These are phyloP conservation scores for Odontamblyopus rebecca DNA, from an alignment of 2,797 vertebrate genomes.

Conservation along the genomic window DNA sequence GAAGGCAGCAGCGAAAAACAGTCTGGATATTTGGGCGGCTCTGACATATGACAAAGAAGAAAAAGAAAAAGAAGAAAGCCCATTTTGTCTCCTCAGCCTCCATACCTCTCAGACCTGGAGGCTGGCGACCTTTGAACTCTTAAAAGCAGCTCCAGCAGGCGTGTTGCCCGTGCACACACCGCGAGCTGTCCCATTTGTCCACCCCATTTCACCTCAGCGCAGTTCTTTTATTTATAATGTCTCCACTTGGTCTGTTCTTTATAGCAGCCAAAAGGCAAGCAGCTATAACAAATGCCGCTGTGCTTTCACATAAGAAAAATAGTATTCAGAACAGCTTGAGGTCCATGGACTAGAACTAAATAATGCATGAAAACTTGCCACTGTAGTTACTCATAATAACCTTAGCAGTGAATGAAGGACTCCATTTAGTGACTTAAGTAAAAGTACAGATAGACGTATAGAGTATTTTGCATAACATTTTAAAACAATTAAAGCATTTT, in stretches of 20 bases:
- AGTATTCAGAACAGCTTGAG: background rate
- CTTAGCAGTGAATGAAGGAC: too few relatives aligned
- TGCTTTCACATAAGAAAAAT: background rate
- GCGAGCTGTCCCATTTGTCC: constrained; percentile 14
- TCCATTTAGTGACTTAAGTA: too few relatives aligned
- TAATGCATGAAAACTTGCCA: too few relatives aligned
- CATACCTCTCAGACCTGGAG: constrained; percentile 1
- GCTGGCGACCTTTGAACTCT: background rate
- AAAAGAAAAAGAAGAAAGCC: background rate
- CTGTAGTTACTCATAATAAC: too few relatives aligned
- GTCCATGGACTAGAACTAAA: background rate
- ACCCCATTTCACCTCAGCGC: constrained; percentile 9
- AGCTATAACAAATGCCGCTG: constrained; percentile 11
- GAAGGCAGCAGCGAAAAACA: constrained; percentile 7
- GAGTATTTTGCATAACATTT: too few relatives aligned
- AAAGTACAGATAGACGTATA: too few relatives aligned
- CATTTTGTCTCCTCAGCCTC: constrained; percentile 2
- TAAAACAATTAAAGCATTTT: too few relatives aligned
- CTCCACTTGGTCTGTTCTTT: constrained; percentile 40
- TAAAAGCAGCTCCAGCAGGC: constrained; percentile 8
- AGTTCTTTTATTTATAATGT: constrained; percentile 26
- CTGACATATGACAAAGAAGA: background rate
- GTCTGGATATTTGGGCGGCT: constrained; percentile 5
- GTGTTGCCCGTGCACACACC: background rate
- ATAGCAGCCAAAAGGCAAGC: constrained; percentile 29